phyloP scores from a whole-genome alignment of 2,888 invertebrate genomes.

The Copidosoma aretas region DNA sequence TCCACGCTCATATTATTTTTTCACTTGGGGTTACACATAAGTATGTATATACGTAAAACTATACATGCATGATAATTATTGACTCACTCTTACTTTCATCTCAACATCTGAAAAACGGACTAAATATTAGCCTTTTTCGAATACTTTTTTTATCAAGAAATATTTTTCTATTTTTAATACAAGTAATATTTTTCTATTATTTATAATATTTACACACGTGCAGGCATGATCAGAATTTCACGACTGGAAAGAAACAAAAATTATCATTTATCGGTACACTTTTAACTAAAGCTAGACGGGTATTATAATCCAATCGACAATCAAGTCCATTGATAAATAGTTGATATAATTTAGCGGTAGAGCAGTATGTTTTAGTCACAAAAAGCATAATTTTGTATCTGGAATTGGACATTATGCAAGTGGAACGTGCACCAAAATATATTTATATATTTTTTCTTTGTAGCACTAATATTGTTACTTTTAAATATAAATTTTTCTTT shows the following conservation, averaged over 20 bases:
- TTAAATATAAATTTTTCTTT: no score
- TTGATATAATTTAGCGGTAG: constrained; percentile 8
- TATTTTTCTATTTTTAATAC: not conserved
- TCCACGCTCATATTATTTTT: constrained; percentile 2
- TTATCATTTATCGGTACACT: constrained; percentile 16
- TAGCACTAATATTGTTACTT: no score
- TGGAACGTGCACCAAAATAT: no score
- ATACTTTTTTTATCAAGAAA: not conserved
- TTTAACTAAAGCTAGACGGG: constrained; percentile 21
- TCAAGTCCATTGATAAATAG: constrained; percentile 9
- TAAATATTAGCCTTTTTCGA: constrained; percentile 27
- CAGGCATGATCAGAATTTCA: constrained; percentile 15
- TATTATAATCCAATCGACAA: constrained; percentile 21
- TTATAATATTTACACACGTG: constrained; percentile 31
- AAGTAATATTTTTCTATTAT: constrained; percentile 22
- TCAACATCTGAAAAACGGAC: constrained; percentile 11
- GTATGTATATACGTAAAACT: no score
- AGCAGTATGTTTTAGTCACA: not conserved
- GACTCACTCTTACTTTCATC: not conserved
- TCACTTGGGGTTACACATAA: constrained; percentile 5
- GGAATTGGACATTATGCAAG: no score
- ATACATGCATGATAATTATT: not conserved
- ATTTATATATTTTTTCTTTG: not conserved
- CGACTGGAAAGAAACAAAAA: constrained; percentile 7
- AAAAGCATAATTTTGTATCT: not conserved